These are phyloP conservation scores for Drosophila tsacasi DNA, from an alignment of 1,140 invertebrate genomes.

Conservation along the genomic window DNA sequence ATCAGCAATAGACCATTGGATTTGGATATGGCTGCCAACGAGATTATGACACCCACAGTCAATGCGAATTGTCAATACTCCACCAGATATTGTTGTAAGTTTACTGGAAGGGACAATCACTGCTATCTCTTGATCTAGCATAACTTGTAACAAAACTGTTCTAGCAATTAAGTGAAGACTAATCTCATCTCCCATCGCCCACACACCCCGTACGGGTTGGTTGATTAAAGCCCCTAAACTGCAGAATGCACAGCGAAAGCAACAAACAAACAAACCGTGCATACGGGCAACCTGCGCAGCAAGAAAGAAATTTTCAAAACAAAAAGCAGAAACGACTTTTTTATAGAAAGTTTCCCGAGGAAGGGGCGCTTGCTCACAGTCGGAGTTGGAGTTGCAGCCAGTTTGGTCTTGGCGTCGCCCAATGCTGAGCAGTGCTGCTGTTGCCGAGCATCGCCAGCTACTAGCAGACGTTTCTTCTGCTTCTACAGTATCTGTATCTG, in stretches of 20 bases:
- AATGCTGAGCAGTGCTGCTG: slow-evolving; percentile 56
- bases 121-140: background rate
- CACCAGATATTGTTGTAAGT: slow-evolving; percentile 84
- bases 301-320: slow-evolving; percentile 55
- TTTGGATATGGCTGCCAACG: slow-evolving; percentile 82
- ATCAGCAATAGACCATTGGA: slow-evolving; percentile 20
- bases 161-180: slow-evolving; percentile 1
- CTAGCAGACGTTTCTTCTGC: slow-evolving; percentile 64
- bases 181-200: slow-evolving; percentile 3
- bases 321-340: slow-evolving; percentile 52
- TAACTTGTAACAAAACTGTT: background rate
- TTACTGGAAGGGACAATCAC: background rate
- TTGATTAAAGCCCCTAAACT: background rate
- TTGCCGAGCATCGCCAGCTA: slow-evolving; percentile 64
- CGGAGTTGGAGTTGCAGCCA: slow-evolving; percentile 34
- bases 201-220: background rate
- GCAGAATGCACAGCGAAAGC: slow-evolving; percentile 50
- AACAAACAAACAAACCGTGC: slow-evolving; percentile 52
- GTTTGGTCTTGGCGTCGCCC: slow-evolving; percentile 40
- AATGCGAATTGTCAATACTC: slow-evolving; percentile 84
- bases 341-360: slow-evolving; percentile 53
- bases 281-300: slow-evolving; percentile 38
- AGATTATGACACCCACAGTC: slow-evolving; percentile 83
- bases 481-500: slow-evolving; percentile 59
- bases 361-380: slow-evolving; percentile 25